Percentiles rank a stretch among this genome's conserved stretches.
Evolutionary conservation across 92 coral and sea anemone genomes (phyloP).

Genomic region (Zoanthus solanderi): DNA sequence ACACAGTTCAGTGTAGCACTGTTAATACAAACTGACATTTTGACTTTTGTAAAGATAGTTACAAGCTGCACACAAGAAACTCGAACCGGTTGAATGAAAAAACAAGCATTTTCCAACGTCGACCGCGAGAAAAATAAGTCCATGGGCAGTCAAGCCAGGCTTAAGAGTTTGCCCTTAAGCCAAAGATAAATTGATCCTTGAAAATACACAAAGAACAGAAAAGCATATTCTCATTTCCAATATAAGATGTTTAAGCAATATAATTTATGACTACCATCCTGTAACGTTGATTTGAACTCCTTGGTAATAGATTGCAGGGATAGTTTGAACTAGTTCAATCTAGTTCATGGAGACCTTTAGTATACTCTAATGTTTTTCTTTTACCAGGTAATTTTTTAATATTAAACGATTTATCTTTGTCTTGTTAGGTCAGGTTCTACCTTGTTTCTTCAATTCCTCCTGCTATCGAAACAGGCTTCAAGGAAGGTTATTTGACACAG

Average conservation of each 20-base stretch:
- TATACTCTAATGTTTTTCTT: not conserved
- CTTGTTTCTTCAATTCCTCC: conserved; percentile 58
- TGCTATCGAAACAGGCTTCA: conserved; percentile 59
- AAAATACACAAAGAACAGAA: conserved; percentile 16
- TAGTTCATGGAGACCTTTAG: conserved; percentile 1
- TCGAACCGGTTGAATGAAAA: not conserved
- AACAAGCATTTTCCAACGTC: not conserved
- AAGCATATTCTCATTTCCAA: conserved; percentile 37
- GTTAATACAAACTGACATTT: not conserved
- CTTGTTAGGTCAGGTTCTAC: conserved; percentile 66
- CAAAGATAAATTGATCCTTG: conserved; percentile 33
- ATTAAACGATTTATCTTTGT: not conserved
- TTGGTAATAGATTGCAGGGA: conserved; percentile 6
- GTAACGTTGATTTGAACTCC: conserved; percentile 6
- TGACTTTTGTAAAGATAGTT: too few relatives aligned
- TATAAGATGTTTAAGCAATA: conserved; percentile 40
- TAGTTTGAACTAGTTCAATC: not conserved
- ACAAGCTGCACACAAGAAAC: not conserved
- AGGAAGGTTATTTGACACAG: conserved; percentile 41
- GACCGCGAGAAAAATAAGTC: conserved; percentile 13
- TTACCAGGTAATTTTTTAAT: not conserved
- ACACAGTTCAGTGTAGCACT: not conserved
- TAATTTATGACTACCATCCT: conserved; percentile 35
- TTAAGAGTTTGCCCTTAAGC: conserved; percentile 13
- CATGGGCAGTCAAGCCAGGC: conserved; percentile 3